phyloP scores from a whole-genome alignment of 2,888 invertebrate genomes.

The Julus scandinavius region DNA sequence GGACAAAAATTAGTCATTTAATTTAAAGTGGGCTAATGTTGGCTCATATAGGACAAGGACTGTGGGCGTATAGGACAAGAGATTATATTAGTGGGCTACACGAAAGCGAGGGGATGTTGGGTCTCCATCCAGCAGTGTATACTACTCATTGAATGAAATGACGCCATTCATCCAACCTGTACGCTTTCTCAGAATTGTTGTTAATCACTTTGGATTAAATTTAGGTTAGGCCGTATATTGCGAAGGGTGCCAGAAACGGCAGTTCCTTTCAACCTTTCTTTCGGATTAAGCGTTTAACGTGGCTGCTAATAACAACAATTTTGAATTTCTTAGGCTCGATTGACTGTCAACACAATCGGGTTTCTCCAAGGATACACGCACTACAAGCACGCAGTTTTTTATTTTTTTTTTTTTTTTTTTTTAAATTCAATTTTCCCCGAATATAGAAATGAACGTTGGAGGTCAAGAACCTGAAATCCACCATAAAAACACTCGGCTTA shows the following conservation, averaged over 20 bases:
- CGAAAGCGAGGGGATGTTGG: background rate
- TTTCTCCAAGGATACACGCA: constrained; percentile 36
- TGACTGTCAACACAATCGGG: constrained; percentile 28
- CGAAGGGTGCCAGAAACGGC: background rate
- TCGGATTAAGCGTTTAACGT: background rate
- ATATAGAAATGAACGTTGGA: constrained; percentile 33
- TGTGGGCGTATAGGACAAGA: background rate
- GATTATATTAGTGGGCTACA: background rate
- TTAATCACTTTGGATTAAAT: constrained; percentile 23
- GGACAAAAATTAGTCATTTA: background rate
- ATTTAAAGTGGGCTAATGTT: constrained; percentile 26
- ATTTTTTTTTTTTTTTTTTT: background rate
- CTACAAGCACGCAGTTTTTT: background rate
- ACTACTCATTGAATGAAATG: background rate
- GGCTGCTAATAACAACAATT: constrained; percentile 1
- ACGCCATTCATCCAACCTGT: constrained; percentile 34
- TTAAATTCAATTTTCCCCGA: constrained; percentile 1
- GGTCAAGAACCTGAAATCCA: constrained; percentile 39
- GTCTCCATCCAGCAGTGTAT: background rate
- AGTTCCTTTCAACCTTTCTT: background rate
- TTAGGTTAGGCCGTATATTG: background rate
- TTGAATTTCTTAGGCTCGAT: background rate
- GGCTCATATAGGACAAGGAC: constrained; percentile 26
- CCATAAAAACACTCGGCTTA: constrained; percentile 35
- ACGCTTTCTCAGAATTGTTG: background rate